A percentile compares a stretch with the other conserved stretches of the same genome.
Conservation (phyloP, 2,113 vertebrate species). For the Plectropomus leopardus region DNA sequence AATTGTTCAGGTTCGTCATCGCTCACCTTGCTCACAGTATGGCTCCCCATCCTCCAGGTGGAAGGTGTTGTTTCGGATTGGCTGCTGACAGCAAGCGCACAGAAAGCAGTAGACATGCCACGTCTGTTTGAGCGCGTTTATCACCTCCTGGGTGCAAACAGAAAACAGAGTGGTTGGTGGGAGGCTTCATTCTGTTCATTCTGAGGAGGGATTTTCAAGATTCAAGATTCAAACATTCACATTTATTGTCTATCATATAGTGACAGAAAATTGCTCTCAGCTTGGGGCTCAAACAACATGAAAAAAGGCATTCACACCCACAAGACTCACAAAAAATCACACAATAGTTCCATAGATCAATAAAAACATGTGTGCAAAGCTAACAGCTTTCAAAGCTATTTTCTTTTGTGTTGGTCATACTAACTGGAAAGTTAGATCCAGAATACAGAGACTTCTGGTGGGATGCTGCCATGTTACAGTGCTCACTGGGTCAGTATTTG, state of each 20-base stretch:
- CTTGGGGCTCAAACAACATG: too few species aligned
- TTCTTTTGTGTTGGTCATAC: background rate
- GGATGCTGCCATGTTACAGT: background rate
- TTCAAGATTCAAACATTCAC: too few species aligned
- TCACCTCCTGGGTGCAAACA: constrained; percentile 91
- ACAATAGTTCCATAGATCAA: too few species aligned
- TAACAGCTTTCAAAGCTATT: too few species aligned
- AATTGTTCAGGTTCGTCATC: constrained; percentile 3
- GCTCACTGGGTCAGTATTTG: background rate
- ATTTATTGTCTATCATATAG: too few species aligned
- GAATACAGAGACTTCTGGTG: background rate
- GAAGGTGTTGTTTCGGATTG: constrained; percentile 97
- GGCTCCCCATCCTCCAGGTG: constrained; percentile 98
- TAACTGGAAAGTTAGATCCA: background rate
- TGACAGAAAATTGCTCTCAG: too few species aligned
- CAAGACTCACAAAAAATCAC: too few species aligned
- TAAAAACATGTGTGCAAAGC: too few species aligned
- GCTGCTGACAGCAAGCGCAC: constrained; percentile 94
- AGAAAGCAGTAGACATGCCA: constrained; percentile 98
- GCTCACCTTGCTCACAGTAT: constrained; percentile 95
- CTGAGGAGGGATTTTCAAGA: too few species aligned
- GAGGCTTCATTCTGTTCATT: background rate
- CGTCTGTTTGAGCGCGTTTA: constrained; percentile 97
- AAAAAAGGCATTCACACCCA: too few species aligned
- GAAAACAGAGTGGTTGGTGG: constrained; percentile 26